Percentiles rank a stretch among this genome's conserved stretches.
Evolutionary conservation across 2,888 invertebrate species (phyloP).

Genomic region (Cantharis lateralis): DNA sequence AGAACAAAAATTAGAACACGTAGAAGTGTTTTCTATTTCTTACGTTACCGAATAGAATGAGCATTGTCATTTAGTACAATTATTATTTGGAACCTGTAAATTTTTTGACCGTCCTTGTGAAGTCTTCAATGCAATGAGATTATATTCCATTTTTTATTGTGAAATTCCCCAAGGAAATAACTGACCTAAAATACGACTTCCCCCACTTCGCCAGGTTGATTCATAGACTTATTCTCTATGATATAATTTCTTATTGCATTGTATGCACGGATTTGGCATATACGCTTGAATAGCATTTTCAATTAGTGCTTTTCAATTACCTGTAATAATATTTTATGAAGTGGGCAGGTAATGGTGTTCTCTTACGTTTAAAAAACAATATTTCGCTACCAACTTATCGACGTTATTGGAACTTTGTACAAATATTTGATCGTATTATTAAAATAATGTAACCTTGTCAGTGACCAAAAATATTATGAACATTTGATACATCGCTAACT

Average conservation of each 20-base stretch:
- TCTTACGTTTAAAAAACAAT: background rate
- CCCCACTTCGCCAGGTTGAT: too few relatives aligned
- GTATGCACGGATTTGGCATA: background rate
- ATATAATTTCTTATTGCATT: background rate
- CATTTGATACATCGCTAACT: background rate
- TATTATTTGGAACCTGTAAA: too few relatives aligned
- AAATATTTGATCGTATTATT: background rate
- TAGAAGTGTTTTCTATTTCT: too few relatives aligned
- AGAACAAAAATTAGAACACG: too few relatives aligned
- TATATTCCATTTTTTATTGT: too few relatives aligned
- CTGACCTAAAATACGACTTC: too few relatives aligned
- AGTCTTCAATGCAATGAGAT: too few relatives aligned
- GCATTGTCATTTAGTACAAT: too few relatives aligned
- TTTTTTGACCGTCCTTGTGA: too few relatives aligned
- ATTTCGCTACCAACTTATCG: background rate
- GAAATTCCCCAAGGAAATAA: too few relatives aligned
- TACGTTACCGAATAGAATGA: too few relatives aligned
- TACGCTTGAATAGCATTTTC: slow-evolving; percentile 11
- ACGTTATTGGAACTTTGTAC: background rate
- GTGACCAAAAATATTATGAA: background rate
- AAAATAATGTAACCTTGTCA: background rate
- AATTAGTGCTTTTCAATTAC: slow-evolving; percentile 11
- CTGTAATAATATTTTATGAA: background rate
- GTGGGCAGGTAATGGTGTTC: background rate
- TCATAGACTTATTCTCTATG: too few relatives aligned